phyloP scores from a whole-genome alignment of 1,140 invertebrate species.

The Andricus grossulariae region DNA sequence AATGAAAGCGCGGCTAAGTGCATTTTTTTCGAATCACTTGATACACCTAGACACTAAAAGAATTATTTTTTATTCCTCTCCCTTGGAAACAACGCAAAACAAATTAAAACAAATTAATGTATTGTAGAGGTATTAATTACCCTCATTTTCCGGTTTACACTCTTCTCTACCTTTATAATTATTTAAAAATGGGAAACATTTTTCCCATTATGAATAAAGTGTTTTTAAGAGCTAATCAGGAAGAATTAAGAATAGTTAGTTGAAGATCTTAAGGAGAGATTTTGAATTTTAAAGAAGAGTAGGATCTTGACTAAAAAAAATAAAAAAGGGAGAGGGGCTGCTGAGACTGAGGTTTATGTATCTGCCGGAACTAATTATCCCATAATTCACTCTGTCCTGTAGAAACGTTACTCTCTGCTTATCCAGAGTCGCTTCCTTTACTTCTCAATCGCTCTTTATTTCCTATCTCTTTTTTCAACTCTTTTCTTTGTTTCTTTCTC shows the following conservation, averaged over 20 bases:
- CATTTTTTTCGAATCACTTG: background rate
- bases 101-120: background rate
- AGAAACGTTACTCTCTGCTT: conserved; percentile 57
- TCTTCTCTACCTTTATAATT: too few species aligned
- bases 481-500: background rate
- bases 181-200: too few species aligned
- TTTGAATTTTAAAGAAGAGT: too few species aligned
- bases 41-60: background rate
- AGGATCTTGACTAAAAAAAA: too few species aligned
- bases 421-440: conserved; percentile 47
- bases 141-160: too few species aligned
- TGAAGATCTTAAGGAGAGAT: too few species aligned
- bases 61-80: background rate
- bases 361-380: conserved; percentile 69
- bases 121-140: background rate
- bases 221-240: too few species aligned
- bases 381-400: conserved; percentile 65
- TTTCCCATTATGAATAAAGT: too few species aligned
- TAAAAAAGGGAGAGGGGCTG: too few species aligned
- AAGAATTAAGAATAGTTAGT: too few species aligned
- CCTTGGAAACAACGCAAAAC: background rate
- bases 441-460: conserved; percentile 39
- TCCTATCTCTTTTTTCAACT: background rate
- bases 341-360: conserved; percentile 52
- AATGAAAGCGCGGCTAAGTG: conserved; percentile 5